phyloP scores from a whole-genome alignment of 2,888 invertebrate species.

The Cheilosia vernalis region DNA sequence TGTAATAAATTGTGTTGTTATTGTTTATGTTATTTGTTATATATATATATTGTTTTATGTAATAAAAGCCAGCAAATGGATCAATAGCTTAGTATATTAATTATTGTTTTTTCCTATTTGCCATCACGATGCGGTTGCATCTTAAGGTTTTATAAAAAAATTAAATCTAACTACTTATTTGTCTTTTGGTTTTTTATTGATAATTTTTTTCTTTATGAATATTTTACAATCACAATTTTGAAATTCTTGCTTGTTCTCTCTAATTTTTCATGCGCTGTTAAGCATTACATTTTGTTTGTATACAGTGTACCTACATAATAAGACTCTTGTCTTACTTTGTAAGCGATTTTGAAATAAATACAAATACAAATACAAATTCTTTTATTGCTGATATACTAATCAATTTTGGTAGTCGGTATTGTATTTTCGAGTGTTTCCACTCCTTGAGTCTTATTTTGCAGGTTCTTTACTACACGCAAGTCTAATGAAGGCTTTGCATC shows the following conservation, averaged over 20 bases:
- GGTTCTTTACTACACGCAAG: constrained; percentile 42
- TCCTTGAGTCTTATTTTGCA: constrained; percentile 50
- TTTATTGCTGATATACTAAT: too few relatives aligned
- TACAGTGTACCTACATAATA: too few relatives aligned
- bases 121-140: constrained; percentile 23
- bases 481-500: constrained; percentile 36
- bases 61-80: constrained; percentile 61
- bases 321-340: too few relatives aligned
- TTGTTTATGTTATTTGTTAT: too few relatives aligned
- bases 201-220: constrained; percentile 50
- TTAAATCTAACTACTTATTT: constrained; percentile 60
- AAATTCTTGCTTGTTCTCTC: constrained; percentile 68
- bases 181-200: constrained; percentile 45
- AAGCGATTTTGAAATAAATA: too few relatives aligned
- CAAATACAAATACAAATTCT: too few relatives aligned
- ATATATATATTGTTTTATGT: too few relatives aligned
- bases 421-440: constrained; percentile 78
- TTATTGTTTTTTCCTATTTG: constrained; percentile 9
- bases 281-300: constrained; percentile 36
- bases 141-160: constrained; percentile 42
- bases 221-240: constrained; percentile 71
- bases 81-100: background rate
- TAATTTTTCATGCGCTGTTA: constrained; percentile 41
- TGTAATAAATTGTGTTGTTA: too few relatives aligned
- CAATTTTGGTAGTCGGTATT: constrained; percentile 82